Base-by-base conservation (phyloP, 2,888 invertebrate genomes). In the Nomada goodeniana region DNA sequence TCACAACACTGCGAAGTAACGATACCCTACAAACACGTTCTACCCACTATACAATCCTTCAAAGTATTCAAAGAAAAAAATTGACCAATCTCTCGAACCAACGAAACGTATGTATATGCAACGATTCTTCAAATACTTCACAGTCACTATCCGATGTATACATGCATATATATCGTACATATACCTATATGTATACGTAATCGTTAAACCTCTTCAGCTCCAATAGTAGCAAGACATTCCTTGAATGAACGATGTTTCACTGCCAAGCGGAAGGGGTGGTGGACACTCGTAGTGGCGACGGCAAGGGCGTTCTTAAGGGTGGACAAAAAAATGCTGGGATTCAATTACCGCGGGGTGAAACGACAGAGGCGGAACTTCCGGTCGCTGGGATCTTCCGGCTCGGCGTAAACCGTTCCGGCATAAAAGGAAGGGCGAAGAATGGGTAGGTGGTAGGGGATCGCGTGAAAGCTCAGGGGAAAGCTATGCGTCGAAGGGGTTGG, bases 331-430 rank as follows among this genome's bases (percentile, higher is more conserved):
- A 88, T 84, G 85, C 76, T 68, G 80, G 82, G 86, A 92, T 91
- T 91, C 90, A 91, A 92, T 92, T 91, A 92, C 85, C 80, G 76
- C 70, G 79, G 53, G 80, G 63, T 53, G 69, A 67, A 75, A 57
- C 50, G 52, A 53, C 20, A 60, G 29, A 71, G 70, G 82, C 80
- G 80, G 72, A 74, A 88, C 86, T 91, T 91, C 91, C 89, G 89
- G 86, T 82, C 82, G 82, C 70, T 78, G 83, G 84, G 83, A 87
- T 89, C 88, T 90, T 91, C 87, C 87, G 87, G 86, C 83, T 88
- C 82, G 83, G 80, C 86, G 77, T 82, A 90, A 89, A 88, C 87
- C 85, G 84, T 89, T 87, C 85, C 86, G 87, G 84, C 81, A 80
- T 81, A 73, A 79, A 71, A 78, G 80, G 80, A 71, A 67, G 73